A percentile compares a stretch with the other conserved stretches of the same genome.
Evolutionary conservation across 1,140 invertebrate species (phyloP).

Genomic region (Anadara kagoshimensis): DNA sequence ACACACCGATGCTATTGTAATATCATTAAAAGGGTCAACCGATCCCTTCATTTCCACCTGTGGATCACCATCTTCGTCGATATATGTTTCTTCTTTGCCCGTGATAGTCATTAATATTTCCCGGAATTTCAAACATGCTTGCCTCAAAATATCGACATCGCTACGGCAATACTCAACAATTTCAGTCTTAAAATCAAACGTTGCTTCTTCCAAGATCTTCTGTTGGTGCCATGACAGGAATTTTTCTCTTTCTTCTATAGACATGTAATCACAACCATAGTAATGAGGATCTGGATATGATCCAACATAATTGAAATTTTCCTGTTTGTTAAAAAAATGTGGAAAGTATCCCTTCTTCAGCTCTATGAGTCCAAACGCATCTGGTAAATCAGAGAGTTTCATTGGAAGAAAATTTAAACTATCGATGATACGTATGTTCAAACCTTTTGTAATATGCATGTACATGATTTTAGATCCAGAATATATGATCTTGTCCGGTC

Average conservation of each 20-base stretch:
- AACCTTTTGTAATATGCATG: conserved; percentile 9
- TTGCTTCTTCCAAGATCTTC: conserved; percentile 3
- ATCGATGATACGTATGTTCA: conserved; percentile 29
- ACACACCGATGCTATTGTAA: too few relatives aligned
- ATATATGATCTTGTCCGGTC: conserved; percentile 27
- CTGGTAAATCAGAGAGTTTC: conserved; percentile 14
- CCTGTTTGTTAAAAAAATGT: conserved; percentile 29
- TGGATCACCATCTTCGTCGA: neutral
- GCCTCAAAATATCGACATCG: conserved; percentile 42
- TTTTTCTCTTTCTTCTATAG: conserved; percentile 3
- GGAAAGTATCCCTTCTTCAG: conserved; percentile 30
- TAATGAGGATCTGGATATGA: conserved; percentile 13
- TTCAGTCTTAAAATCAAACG: conserved; percentile 35
- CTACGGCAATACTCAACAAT: conserved; percentile 16
- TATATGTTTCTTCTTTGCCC: neutral
- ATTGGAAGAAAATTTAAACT: conserved; percentile 29
- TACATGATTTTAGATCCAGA: conserved; percentile 34
- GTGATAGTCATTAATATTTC: conserved; percentile 26
- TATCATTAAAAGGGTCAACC: too few relatives aligned
- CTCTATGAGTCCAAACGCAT: conserved; percentile 20
- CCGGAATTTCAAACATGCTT: conserved; percentile 32
- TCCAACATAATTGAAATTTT: conserved; percentile 25
- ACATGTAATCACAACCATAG: conserved; percentile 30
- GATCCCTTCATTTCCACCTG: neutral
- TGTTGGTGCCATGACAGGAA: conserved; percentile 10